Conservation (phyloP, 2,888 invertebrate species). For the Tachystola acroxantha region DNA sequence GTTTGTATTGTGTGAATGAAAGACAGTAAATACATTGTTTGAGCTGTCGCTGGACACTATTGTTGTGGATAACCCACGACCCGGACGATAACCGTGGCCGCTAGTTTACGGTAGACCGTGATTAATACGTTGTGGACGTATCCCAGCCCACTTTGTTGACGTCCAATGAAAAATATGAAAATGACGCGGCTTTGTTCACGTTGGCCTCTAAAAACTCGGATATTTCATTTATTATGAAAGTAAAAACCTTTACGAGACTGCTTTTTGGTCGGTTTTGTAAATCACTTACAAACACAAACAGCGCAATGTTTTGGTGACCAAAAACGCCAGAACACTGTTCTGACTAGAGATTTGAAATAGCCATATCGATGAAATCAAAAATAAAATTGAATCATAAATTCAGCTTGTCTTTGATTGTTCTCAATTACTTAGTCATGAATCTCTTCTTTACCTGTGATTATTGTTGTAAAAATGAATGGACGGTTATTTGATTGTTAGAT, state of each 20-base stretch:
- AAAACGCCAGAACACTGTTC: no score
- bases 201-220: not conserved
- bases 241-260: not conserved
- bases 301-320: no score
- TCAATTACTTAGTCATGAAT: no score
- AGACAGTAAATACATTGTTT: conserved; percentile 52
- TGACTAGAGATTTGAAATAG: no score
- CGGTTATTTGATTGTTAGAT: no score
- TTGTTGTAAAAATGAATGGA: no score
- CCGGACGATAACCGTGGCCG: conserved; percentile 39
- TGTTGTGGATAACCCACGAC: conserved; percentile 52
- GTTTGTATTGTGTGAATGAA: conserved; percentile 32
- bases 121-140: conserved; percentile 34
- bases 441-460: no score
- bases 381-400: no score
- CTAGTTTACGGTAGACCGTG: conserved; percentile 39
- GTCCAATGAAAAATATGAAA: conserved; percentile 14
- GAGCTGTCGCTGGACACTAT: conserved; percentile 54
- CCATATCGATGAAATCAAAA: no score
- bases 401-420: no score
- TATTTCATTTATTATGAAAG: not conserved
- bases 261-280: no score
- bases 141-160: conserved; percentile 11
- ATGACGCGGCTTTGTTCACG: conserved; percentile 10
- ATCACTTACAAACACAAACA: no score